A percentile compares a stretch with the other conserved stretches of the same genome.
These are phyloP conservation scores for Anoplius nigerrimus DNA, from an alignment of 2,888 invertebrate species.

Conservation along the genomic window DNA sequence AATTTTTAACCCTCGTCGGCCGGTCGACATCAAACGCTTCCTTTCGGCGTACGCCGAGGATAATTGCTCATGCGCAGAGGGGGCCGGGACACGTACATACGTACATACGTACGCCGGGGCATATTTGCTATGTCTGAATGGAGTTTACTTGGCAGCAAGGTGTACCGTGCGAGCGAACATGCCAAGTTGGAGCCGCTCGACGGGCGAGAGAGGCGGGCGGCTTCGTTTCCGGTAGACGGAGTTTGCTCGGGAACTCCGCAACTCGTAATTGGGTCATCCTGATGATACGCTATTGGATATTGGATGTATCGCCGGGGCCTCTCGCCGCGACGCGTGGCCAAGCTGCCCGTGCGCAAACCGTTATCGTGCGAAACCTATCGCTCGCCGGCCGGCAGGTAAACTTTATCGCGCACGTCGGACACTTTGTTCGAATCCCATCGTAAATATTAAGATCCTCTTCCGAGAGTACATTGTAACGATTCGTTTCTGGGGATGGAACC, in stretches of 20 bases:
- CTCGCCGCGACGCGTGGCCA: background rate
- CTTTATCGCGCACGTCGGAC: too few relatives aligned
- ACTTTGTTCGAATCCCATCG: too few relatives aligned
- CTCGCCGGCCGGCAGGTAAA: too few relatives aligned
- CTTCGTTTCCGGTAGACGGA: constrained; percentile 44
- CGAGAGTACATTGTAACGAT: too few relatives aligned
- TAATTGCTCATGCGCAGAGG: too few relatives aligned
- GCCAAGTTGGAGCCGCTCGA: background rate
- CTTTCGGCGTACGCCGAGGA: too few relatives aligned
- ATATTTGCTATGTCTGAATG: background rate
- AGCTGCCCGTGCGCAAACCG: background rate
- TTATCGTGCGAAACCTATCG: background rate
- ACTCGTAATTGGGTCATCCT: constrained; percentile 47
- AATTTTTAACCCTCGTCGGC: too few relatives aligned
- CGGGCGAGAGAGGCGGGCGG: constrained; percentile 1
- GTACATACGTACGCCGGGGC: too few relatives aligned
- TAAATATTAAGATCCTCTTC: too few relatives aligned
- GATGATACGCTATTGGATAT: constrained; percentile 34
- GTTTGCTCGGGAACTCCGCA: constrained; percentile 30
- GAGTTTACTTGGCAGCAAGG: background rate
- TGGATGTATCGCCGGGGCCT: constrained; percentile 16
- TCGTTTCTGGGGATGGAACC: too few relatives aligned
- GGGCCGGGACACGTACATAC: too few relatives aligned
- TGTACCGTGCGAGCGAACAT: constrained; percentile 4
- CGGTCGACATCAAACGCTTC: too few relatives aligned